Base-by-base conservation (phyloP, 1,140 invertebrate genomes). In the Rhizoglyphus robini region DNA sequence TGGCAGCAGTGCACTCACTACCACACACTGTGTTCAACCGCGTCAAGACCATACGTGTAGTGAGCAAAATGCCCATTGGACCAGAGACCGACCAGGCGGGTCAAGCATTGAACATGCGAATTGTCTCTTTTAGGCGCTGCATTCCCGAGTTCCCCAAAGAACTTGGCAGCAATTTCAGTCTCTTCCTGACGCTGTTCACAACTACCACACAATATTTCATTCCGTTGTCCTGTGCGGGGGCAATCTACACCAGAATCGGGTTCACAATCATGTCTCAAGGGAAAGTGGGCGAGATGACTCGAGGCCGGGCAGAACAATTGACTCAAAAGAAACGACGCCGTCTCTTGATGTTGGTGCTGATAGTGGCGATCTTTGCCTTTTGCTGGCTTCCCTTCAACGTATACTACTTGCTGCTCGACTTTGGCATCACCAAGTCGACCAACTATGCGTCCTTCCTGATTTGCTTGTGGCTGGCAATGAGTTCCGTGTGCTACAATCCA, bases 401-500 rank as follows among this genome's bases (percentile, higher is more conserved):
- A 1, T 68, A 68, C 38, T 54, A 70, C 30, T 29, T 78, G 13
- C 72, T 75, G 1, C 41, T 77, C 15, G 63, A 64, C 31, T 49
- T 51, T 4, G 63, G 47, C 11, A 38, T 64, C 23, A 64, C 34
- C 31, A 51, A 57, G 51, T 32, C 41, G n/a, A 15, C 5, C 31
- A 64, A 64, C 31, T 36, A 38, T 61, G 27, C 15, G 13, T 25
- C 34, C 11, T 90, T 83, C 82, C 85, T 87, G 71, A 77, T 80
- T 3, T 81, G 84, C 66, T 87, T 92, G 73, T 90, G 86, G 83
- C 77, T 93, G 65, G 87, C 90, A 41, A 92, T 93, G 88, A 90
- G 87, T 18, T 88, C 91, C 73, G 82, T 84, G 65, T 91, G 88
- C 76, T 92, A 51, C 25, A 64, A 64, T 30, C 41, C 41, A 63